Percentiles rank a stretch among this genome's conserved stretches.
phyloP scores from a whole-genome alignment of 2,113 vertebrate genomes.

The Saccopteryx bilineata region DNA sequence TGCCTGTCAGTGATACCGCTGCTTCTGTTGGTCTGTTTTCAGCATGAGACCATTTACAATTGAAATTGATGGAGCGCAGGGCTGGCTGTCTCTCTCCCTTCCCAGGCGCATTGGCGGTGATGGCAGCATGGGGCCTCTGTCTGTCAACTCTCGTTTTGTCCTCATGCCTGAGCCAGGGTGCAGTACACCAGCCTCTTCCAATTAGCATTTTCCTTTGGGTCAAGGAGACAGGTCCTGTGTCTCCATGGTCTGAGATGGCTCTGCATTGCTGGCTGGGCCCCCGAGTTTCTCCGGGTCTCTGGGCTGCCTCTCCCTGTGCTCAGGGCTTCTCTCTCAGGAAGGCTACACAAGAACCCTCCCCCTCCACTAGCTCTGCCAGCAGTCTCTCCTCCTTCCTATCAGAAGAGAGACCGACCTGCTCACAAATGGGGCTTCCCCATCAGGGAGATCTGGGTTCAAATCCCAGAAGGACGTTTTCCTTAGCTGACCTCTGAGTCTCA shows the following conservation, averaged over 20 bases:
- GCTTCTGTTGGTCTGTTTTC: neutral
- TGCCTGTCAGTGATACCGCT: neutral
- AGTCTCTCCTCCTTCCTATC: neutral
- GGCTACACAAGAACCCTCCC: neutral
- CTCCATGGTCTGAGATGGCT: neutral
- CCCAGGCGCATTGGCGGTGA: conserved; percentile 20
- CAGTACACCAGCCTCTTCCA: neutral
- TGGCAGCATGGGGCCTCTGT: conserved; percentile 35
- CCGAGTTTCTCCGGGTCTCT: accelerated
- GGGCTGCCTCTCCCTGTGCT: neutral
- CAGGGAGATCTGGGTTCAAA: neutral
- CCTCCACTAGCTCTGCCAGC: neutral
- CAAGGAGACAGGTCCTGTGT: neutral
- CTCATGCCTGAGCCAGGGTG: neutral
- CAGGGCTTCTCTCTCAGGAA: neutral
- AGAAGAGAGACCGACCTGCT: neutral
- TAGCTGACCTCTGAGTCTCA: neutral
- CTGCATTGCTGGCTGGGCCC: neutral
- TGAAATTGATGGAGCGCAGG: conserved; percentile 41
- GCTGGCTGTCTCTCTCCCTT: conserved; percentile 52
- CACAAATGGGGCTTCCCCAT: neutral
- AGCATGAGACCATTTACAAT: neutral
- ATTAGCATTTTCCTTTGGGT: conserved; percentile 22
- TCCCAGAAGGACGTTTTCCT: neutral
- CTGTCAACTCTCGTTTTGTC: conserved; percentile 69